Evolutionary conservation across 2,888 invertebrate species (phyloP).

Genomic region (Matsumyia berberina): DNA sequence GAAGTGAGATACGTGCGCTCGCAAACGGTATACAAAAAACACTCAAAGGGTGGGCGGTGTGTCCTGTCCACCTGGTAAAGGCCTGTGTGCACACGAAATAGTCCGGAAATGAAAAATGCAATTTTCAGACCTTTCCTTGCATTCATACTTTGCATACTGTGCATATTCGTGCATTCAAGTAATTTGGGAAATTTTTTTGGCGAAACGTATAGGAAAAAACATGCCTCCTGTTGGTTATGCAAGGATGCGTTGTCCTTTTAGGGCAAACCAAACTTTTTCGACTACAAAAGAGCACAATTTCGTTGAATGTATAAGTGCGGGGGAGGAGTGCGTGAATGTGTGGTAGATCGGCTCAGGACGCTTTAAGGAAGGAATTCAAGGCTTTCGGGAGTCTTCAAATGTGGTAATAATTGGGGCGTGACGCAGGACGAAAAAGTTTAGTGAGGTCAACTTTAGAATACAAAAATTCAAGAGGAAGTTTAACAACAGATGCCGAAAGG

Average conservation of each 20-base stretch:
- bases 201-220: slow-evolving; percentile 27
- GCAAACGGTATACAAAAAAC: slow-evolving; percentile 50
- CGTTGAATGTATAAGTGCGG: not conserved
- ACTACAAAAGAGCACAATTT: slow-evolving; percentile 3
- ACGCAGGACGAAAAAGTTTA: too few relatives aligned
- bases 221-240: slow-evolving; percentile 9
- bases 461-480: too few relatives aligned
- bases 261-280: not conserved
- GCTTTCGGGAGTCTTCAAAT: too few relatives aligned
- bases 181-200: slow-evolving; percentile 42
- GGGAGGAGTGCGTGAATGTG: not conserved
- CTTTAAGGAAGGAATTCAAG: not conserved
- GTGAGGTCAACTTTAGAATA: too few relatives aligned
- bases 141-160: slow-evolving; percentile 5
- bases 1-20: slow-evolving; percentile 37
- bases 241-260: slow-evolving; percentile 22
- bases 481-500: too few relatives aligned
- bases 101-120: slow-evolving; percentile 72
- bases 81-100: slow-evolving; percentile 41
- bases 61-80: slow-evolving; percentile 27
- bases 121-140: slow-evolving; percentile 57
- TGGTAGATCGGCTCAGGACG: too few relatives aligned
- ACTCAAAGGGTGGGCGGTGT: not conserved
- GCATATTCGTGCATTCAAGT: slow-evolving; percentile 61
- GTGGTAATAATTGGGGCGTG: too few relatives aligned